Conservation (phyloP, 1,140 invertebrate genomes). For the Prorops nasuta region DNA sequence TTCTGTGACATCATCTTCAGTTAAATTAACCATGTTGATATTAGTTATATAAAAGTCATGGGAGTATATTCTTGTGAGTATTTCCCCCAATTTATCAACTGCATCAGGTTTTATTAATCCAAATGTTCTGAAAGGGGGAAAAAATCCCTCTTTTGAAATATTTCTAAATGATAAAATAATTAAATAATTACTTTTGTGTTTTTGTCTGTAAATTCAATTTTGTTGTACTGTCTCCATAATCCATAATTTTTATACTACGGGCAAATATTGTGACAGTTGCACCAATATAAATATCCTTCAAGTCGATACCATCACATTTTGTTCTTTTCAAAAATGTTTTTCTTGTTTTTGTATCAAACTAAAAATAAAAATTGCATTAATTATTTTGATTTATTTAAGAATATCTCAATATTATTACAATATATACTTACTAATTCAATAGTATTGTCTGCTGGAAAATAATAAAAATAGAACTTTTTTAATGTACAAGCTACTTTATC, state of each 20-base stretch:
- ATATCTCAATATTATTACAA: conserved; percentile 11
- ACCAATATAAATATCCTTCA: conserved; percentile 75
- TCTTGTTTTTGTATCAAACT: conserved; percentile 76
- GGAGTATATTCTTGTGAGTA: conserved; percentile 66
- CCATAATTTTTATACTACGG: conserved; percentile 72
- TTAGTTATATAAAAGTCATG: conserved; percentile 70
- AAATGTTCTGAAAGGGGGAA: conserved; percentile 65
- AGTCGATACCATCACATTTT: conserved; percentile 65
- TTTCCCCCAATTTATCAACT: conserved; percentile 70
- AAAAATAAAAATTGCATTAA: conserved; percentile 29
- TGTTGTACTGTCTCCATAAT: conserved; percentile 73
- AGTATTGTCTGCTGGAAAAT: conserved; percentile 70
- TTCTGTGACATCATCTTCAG: conserved; percentile 60
- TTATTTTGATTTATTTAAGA: neutral
- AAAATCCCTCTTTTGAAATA: conserved; percentile 6
- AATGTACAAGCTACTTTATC: conserved; percentile 71
- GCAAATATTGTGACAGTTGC: conserved; percentile 75
- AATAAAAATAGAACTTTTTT: conserved; percentile 73
- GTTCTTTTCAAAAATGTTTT: conserved; percentile 75
- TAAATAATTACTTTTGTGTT: conserved; percentile 58
- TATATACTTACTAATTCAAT: conserved; percentile 74
- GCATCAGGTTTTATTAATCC: conserved; percentile 73
- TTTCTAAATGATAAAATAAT: conserved; percentile 10
- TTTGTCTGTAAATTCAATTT: conserved; percentile 61
- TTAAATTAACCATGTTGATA: conserved; percentile 69